Evolutionary conservation across 1,140 invertebrate species (phyloP).

Genomic region (Diploscapter pachys): DNA sequence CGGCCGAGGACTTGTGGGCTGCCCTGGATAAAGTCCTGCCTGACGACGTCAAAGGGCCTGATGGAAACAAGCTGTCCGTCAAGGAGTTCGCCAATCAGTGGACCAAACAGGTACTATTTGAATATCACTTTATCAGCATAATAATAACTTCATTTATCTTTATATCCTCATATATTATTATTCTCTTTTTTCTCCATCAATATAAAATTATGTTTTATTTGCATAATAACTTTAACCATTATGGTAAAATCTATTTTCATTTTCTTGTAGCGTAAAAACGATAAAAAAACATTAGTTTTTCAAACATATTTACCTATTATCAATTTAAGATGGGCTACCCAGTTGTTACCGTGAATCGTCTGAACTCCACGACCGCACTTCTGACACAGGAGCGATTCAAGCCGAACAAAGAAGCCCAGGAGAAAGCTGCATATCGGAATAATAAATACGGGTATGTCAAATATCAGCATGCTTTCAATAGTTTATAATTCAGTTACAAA

Average conservation of each 20-base stretch:
- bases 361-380: constrained; percentile 12
- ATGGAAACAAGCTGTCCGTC: constrained; percentile 15
- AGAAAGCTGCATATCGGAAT: constrained; percentile 11
- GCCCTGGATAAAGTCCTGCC: constrained; percentile 13
- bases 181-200: too few relatives aligned
- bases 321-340: constrained; percentile 30
- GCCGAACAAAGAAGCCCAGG: constrained; percentile 8
- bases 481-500: constrained; percentile 21
- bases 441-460: neutral
- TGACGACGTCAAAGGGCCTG: constrained; percentile 5
- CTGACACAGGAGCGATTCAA: constrained; percentile 27
- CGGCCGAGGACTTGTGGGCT: constrained; percentile 1
- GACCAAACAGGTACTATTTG: constrained; percentile 17
- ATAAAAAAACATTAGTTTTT: neutral
- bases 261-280: too few relatives aligned
- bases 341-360: neutral
- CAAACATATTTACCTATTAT: neutral
- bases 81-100: constrained; percentile 21
- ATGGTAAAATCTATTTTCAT: too few relatives aligned
- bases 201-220: too few relatives aligned
- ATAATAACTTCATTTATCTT: too few relatives aligned
- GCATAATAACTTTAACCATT: too few relatives aligned
- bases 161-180: too few relatives aligned
- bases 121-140: neutral
- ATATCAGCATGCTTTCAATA: neutral